Conservation (phyloP, 2,797 vertebrate species). For the Tympanoctomys barrerae region DNA sequence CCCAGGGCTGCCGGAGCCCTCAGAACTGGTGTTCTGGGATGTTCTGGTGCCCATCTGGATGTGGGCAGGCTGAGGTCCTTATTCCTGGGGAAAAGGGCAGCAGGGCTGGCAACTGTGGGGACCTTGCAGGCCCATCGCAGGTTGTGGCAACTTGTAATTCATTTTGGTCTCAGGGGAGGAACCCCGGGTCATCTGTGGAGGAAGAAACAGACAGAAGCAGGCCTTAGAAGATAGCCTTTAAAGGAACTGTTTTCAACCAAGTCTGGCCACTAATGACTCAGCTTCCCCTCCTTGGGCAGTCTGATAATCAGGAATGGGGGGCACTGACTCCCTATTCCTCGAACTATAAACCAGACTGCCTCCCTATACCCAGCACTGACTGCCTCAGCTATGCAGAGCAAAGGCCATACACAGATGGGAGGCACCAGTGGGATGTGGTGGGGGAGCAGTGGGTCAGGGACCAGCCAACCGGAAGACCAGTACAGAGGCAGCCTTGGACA, state of each 20-base stretch:
- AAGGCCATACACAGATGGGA: neutral
- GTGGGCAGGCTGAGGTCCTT: conserved; percentile 37
- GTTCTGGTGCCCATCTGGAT: neutral
- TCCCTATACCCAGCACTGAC: neutral
- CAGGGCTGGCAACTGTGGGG: conserved; percentile 68
- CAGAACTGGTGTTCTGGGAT: neutral
- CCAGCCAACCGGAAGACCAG: fast-evolving
- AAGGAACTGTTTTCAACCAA: neutral
- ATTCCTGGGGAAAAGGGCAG: neutral
- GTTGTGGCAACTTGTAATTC: conserved; percentile 90
- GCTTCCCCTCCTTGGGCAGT: neutral
- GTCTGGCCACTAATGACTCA: neutral
- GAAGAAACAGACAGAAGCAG: conserved; percentile 74
- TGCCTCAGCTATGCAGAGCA: neutral
- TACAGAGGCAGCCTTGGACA: neutral
- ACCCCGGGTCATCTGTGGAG: conserved; percentile 84
- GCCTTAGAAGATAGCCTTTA: conserved; percentile 11
- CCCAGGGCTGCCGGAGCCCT: neutral
- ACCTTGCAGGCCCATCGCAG: conserved; percentile 14
- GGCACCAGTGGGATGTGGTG: neutral
- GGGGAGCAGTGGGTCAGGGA: neutral
- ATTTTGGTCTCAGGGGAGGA: conserved; percentile 77
- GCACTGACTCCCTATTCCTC: neutral
- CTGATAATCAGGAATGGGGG: neutral
- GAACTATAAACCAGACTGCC: neutral